Percentiles rank a stretch among this genome's conserved stretches.
Evolutionary conservation across 2,888 invertebrate genomes (phyloP).

Genomic region (Orchestes rusci): DNA sequence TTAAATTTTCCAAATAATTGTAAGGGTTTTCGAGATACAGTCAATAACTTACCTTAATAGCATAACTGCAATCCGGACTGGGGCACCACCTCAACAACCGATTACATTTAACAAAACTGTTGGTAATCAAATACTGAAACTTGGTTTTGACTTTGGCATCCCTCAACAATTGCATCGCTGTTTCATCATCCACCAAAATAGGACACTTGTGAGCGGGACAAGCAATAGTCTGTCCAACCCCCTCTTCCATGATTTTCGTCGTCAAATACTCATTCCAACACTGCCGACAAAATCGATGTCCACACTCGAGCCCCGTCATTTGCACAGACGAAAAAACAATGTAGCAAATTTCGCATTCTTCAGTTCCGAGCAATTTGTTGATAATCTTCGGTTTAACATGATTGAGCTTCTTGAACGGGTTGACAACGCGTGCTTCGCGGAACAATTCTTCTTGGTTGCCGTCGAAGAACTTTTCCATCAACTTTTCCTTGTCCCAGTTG

Average conservation of each 20-base stretch:
- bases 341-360: conserved; percentile 93
- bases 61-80: conserved; percentile 95
- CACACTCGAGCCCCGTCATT: conserved; percentile 95
- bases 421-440: conserved; percentile 88
- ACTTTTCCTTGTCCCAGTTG: conserved; percentile 98
- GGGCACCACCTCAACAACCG: conserved; percentile 96
- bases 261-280: conserved; percentile 98
- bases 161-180: conserved; percentile 85
- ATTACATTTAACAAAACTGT: conserved; percentile 99
- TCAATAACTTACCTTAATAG: conserved; percentile 62
- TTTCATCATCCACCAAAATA: conserved; percentile 95
- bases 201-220: conserved; percentile 97
- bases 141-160: conserved; percentile 83
- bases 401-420: conserved; percentile 75
- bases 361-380: conserved; percentile 66
- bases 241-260: conserved; percentile 97
- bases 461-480: conserved; percentile 96
- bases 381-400: conserved; percentile 55
- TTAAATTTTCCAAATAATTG: too few relatives aligned
- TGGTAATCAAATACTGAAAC: conserved; percentile 96
- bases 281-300: conserved; percentile 89
- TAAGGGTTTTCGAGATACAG: too few relatives aligned
- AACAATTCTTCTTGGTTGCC: conserved; percentile 92
- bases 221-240: conserved; percentile 91
- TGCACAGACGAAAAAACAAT: conserved; percentile 67